Conservation (phyloP, 2,888 invertebrate genomes). For the Imbricaverruca yamaguchii region DNA sequence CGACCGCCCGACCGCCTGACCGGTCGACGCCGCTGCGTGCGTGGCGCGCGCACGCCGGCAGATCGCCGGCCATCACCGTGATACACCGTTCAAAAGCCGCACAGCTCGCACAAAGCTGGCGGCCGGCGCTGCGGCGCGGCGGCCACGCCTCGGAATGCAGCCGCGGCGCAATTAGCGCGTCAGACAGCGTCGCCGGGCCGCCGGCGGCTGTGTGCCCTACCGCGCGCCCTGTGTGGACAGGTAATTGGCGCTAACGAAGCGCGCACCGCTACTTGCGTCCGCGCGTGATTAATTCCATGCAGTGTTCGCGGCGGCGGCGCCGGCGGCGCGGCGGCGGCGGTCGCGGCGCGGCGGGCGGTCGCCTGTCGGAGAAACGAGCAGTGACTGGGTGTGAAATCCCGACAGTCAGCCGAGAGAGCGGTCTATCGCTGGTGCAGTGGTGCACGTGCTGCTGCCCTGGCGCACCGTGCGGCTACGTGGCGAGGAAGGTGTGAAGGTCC, state of each 20-base stretch:
- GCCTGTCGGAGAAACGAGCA: not conserved
- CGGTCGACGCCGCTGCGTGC: too few relatives aligned
- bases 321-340: not conserved
- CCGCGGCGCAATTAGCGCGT: not conserved
- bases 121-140: too few relatives aligned
- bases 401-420: not conserved
- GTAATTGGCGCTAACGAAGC: slow-evolving; percentile 6
- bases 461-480: too few relatives aligned
- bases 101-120: too few relatives aligned
- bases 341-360: not conserved
- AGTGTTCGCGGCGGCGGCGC: not conserved
- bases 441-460: too few relatives aligned
- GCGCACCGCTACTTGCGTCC: not conserved
- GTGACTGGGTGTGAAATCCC: not conserved
- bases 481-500: too few relatives aligned
- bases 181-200: not conserved
- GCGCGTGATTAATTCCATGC: not conserved
- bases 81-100: too few relatives aligned
- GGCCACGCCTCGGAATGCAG: too few relatives aligned
- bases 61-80: too few relatives aligned
- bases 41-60: too few relatives aligned
- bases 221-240: not conserved
- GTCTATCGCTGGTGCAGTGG: not conserved
- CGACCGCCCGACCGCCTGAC: too few relatives aligned
- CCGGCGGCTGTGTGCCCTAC: not conserved